Percentiles rank a stretch among this genome's conserved stretches.
Evolutionary conservation across 2,113 vertebrate genomes (phyloP).

Genomic region (Aviceda subcristata): DNA sequence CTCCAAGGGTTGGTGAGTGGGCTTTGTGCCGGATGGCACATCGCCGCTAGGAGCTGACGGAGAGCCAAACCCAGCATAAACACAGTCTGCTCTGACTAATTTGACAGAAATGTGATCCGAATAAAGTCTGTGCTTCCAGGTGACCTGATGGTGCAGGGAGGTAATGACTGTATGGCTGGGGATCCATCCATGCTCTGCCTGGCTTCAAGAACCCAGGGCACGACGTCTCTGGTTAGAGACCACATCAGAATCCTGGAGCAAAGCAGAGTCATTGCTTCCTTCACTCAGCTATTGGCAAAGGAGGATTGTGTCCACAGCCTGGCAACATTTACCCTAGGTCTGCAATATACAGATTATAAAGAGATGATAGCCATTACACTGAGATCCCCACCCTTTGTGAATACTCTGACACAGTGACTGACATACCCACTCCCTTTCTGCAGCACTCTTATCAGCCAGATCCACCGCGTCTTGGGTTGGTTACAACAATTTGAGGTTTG

Average conservation of each 20-base stretch:
- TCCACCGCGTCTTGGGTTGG: not conserved
- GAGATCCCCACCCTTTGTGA: not conserved
- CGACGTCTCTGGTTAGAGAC: not conserved
- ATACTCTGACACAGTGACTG: not conserved
- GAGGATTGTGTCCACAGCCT: not conserved
- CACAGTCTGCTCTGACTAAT: not conserved
- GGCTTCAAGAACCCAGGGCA: not conserved
- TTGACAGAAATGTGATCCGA: not conserved
- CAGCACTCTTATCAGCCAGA: not conserved
- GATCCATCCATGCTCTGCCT: not conserved
- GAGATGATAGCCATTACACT: not conserved
- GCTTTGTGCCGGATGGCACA: not conserved
- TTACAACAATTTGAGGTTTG: not conserved
- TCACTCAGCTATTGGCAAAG: not conserved
- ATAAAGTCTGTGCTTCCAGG: not conserved
- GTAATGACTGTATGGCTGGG: not conserved
- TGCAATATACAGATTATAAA: not conserved
- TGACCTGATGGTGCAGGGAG: not conserved
- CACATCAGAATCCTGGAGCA: rapidly evolving
- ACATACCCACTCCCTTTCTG: not conserved
- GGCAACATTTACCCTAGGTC: not conserved
- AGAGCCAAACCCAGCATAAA: not conserved
- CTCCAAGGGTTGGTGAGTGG: not conserved
- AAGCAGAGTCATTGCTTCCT: not conserved
- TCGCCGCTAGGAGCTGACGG: not conserved